These are phyloP conservation scores for Rhinichthys osculus DNA, from an alignment of 2,797 vertebrate species.

Conservation along the genomic window DNA sequence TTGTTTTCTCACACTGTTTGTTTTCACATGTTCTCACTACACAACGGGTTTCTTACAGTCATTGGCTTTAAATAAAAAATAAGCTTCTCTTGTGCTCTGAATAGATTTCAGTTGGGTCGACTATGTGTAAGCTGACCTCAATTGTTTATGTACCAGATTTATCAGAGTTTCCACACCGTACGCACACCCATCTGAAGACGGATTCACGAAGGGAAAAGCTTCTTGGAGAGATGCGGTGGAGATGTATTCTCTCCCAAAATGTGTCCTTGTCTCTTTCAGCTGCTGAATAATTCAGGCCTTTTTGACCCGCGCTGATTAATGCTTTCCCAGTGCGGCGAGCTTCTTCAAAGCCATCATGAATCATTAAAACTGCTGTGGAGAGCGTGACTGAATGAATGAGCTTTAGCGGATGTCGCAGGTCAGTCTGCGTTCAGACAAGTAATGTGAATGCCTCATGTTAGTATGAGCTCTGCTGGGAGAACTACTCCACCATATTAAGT, in stretches of 20 bases:
- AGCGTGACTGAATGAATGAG: constrained; percentile 25
- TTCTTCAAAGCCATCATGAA: constrained; percentile 55
- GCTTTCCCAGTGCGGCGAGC: constrained; percentile 34
- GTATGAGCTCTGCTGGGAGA: neutral
- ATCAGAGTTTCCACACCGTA: neutral
- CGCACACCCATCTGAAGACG: constrained; percentile 3
- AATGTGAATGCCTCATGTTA: neutral
- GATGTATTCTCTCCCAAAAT: constrained; percentile 31
- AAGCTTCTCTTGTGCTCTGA: neutral
- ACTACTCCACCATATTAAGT: neutral
- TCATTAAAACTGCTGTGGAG: constrained; percentile 50
- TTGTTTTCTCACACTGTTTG: neutral
- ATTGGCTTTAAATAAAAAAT: neutral
- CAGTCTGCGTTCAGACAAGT: neutral
- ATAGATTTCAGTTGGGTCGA: neutral
- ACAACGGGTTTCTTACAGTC: neutral
- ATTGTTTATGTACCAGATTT: neutral
- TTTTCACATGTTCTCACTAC: constrained; percentile 10
- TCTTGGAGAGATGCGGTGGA: constrained; percentile 5
- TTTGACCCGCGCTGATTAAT: constrained; percentile 68
- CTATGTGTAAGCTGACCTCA: neutral
- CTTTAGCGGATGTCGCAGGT: neutral
- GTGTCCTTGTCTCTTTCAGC: constrained; percentile 44
- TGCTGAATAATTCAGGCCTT: constrained; percentile 66
- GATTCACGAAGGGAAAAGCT: constrained; percentile 7